A percentile compares a stretch with the other conserved stretches of the same genome.
Conservation (phyloP, 1,140 invertebrate genomes). For the Nebria ingens region DNA sequence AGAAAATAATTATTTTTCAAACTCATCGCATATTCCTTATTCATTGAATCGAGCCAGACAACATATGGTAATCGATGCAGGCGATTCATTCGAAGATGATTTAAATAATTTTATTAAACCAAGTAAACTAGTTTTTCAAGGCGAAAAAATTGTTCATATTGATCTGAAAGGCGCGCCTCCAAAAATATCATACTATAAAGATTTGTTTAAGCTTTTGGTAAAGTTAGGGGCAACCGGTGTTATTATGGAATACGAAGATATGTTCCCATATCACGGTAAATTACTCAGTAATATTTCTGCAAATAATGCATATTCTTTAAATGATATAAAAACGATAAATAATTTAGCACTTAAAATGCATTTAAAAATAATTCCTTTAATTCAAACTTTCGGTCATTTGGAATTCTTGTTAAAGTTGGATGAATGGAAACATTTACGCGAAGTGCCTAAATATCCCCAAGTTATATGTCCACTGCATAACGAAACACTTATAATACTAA, state of each 20-base stretch:
- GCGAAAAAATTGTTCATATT: constrained; percentile 49
- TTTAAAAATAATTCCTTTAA: constrained; percentile 73
- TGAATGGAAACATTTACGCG: constrained; percentile 62
- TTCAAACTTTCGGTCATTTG: constrained; percentile 90
- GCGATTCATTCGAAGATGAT: not conserved
- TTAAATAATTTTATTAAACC: not conserved
- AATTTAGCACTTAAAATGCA: constrained; percentile 47
- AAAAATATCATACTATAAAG: constrained; percentile 53
- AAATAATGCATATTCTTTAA: constrained; percentile 59
- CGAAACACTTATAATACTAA: constrained; percentile 55
- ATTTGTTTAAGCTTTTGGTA: constrained; percentile 60
- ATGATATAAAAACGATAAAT: constrained; percentile 52
- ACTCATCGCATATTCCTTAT: not conserved
- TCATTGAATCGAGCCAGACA: not conserved
- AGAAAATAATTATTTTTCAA: not conserved
- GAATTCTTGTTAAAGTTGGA: constrained; percentile 76
- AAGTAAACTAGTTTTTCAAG: constrained; percentile 11
- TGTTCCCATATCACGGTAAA: constrained; percentile 75
- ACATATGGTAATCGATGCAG: not conserved
- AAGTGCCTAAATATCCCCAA: constrained; percentile 60
- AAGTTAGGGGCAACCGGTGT: constrained; percentile 71
- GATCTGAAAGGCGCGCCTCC: constrained; percentile 82
- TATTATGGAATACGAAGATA: constrained; percentile 91
- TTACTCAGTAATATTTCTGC: constrained; percentile 51
- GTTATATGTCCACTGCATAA: constrained; percentile 68